Conservation (phyloP, 2,888 invertebrate species). For the Andrena hattorfiana region DNA sequence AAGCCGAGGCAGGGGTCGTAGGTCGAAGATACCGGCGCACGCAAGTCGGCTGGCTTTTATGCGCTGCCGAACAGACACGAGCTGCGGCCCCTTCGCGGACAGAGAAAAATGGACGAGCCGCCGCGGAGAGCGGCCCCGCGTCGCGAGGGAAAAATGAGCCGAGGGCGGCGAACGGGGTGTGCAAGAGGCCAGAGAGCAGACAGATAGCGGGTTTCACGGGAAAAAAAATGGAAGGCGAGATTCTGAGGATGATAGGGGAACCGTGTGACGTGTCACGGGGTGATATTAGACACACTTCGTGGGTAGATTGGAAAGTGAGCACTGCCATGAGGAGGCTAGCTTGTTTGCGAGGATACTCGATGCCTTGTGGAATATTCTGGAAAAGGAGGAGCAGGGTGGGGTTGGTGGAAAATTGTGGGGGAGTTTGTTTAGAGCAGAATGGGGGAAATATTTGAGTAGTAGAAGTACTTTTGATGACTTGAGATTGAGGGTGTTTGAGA, state of each 20-base stretch:
- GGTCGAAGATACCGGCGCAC: conserved; percentile 81
- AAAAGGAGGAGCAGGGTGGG: too few relatives aligned
- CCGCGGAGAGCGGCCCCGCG: conserved; percentile 1
- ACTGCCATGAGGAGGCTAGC: too few relatives aligned
- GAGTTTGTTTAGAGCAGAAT: too few relatives aligned
- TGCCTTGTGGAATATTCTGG: too few relatives aligned
- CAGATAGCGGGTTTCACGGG: conserved; percentile 15
- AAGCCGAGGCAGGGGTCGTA: conserved; percentile 72
- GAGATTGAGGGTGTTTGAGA: too few relatives aligned
- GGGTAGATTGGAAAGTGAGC: too few relatives aligned
- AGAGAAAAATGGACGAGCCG: conserved; percentile 66
- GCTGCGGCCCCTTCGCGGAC: conserved; percentile 40
- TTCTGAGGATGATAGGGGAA: background rate
- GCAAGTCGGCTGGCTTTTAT: conserved; percentile 77
- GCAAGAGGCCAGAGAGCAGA: conserved; percentile 9
- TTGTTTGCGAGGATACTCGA: too few relatives aligned
- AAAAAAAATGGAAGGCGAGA: background rate
- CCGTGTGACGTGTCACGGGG: background rate
- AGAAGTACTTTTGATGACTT: too few relatives aligned
- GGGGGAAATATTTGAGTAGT: too few relatives aligned
- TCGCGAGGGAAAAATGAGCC: conserved; percentile 38
- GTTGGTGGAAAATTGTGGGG: too few relatives aligned
- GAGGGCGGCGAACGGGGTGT: conserved; percentile 18
- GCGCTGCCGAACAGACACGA: conserved; percentile 69
- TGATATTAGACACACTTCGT: background rate